These are phyloP conservation scores for Nebria salina DNA, from an alignment of 2,888 invertebrate species.

Conservation along the genomic window DNA sequence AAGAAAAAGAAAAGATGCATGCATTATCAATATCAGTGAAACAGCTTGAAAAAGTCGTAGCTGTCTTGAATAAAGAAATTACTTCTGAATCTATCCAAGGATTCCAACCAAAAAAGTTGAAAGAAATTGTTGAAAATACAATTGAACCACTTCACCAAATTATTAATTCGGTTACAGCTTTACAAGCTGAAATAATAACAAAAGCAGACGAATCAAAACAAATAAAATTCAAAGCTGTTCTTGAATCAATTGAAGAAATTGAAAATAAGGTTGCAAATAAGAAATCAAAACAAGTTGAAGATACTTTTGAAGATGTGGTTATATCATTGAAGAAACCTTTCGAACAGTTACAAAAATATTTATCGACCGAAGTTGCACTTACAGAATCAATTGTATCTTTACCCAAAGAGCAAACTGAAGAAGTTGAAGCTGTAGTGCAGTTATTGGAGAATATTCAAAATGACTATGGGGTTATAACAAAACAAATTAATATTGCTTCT, in stretches of 20 bases:
- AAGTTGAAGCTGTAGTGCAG: slow-evolving; percentile 25
- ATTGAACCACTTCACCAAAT: not conserved
- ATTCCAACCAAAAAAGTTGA: not conserved
- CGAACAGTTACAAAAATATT: slow-evolving; percentile 34
- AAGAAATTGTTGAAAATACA: slow-evolving; percentile 4
- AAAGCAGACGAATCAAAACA: not conserved
- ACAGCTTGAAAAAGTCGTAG: not conserved
- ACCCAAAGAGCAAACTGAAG: slow-evolving; percentile 15
- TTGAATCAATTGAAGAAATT: slow-evolving; percentile 32
- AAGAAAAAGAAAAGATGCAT: not conserved
- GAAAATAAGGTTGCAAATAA: slow-evolving; percentile 37
- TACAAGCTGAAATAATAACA: not conserved
- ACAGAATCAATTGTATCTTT: slow-evolving; percentile 32
- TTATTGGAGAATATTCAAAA: slow-evolving; percentile 31
- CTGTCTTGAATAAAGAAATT: not conserved
- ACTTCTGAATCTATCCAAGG: slow-evolving; percentile 2
- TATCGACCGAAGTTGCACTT: slow-evolving; percentile 28
- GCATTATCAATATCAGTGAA: slow-evolving; percentile 3
- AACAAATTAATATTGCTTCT: slow-evolving; percentile 17
- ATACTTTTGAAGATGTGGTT: slow-evolving; percentile 26
- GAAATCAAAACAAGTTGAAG: slow-evolving; percentile 25
- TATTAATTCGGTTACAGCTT: slow-evolving; percentile 2
- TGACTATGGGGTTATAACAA: slow-evolving; percentile 17
- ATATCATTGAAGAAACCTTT: slow-evolving; percentile 35
- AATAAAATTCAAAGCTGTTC: slow-evolving; percentile 28